A percentile compares a stretch with the other conserved stretches of the same genome.
These are phyloP conservation scores for Rhagium mordax DNA, from an alignment of 2,888 invertebrate species.

Conservation along the genomic window DNA sequence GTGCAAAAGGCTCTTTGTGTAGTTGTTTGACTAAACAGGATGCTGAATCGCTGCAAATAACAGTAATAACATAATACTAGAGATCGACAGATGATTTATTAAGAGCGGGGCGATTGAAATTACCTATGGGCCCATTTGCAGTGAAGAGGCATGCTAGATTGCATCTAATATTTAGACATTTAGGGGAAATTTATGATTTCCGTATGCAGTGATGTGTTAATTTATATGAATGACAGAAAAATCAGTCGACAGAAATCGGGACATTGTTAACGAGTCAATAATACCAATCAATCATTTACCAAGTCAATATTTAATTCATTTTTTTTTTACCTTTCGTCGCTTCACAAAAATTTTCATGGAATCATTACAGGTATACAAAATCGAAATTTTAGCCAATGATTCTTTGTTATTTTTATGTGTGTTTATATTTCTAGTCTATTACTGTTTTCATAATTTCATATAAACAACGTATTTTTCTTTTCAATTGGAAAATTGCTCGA, in stretches of 20 bases:
- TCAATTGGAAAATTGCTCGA: too few species aligned
- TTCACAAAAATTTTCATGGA: neutral
- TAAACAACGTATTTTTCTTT: too few species aligned
- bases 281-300: neutral
- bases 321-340: neutral
- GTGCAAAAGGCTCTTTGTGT: conserved; percentile 63
- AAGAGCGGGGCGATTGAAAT: conserved; percentile 43
- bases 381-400: too few species aligned
- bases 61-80: conserved; percentile 66
- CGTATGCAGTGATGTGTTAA: conserved; percentile 58
- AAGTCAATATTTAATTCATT: too few species aligned
- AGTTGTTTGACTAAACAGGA: conserved; percentile 59
- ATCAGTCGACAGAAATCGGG: neutral
- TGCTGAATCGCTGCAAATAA: conserved; percentile 67
- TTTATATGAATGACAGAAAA: conserved; percentile 38
- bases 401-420: too few species aligned
- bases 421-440: too few species aligned
- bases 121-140: conserved; percentile 46
- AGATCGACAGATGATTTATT: conserved; percentile 67
- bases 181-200: conserved; percentile 58
- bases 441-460: too few species aligned
- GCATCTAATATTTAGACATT: conserved; percentile 60
- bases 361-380: too few species aligned
- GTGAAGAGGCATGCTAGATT: conserved; percentile 52
- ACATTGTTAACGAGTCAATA: neutral